phyloP scores from a whole-genome alignment of 2,797 vertebrate genomes.

The Poecile montanus region DNA sequence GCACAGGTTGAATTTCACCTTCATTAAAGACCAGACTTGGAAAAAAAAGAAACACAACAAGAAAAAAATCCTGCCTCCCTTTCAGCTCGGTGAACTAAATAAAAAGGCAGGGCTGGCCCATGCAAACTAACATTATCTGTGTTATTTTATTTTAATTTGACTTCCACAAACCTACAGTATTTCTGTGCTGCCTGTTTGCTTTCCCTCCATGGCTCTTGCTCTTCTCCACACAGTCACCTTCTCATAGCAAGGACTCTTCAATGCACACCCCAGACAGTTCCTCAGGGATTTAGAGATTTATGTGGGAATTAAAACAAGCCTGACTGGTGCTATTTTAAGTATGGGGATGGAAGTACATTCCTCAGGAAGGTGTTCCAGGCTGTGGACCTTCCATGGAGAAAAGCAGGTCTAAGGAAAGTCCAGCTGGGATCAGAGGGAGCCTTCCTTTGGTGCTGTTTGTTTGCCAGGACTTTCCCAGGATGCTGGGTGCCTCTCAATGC shows the following conservation, averaged over 20 bases:
- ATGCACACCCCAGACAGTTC: neutral
- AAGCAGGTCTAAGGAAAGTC: neutral
- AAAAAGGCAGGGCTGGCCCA: neutral
- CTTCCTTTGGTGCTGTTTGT: neutral
- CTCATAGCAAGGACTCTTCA: neutral
- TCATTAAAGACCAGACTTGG: neutral
- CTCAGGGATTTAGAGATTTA: neutral
- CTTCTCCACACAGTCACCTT: neutral
- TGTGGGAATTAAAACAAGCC: neutral
- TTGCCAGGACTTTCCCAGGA: neutral
- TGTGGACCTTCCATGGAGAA: neutral
- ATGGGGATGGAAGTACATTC: neutral
- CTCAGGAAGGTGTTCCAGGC: neutral
- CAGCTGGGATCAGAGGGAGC: neutral
- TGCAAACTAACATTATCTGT: neutral
- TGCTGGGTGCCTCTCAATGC: too few species aligned
- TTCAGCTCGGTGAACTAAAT: neutral
- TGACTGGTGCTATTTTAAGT: neutral
- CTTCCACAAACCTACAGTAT: neutral
- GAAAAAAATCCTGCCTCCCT: neutral
- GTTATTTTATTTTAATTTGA: neutral
- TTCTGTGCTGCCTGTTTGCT: neutral
- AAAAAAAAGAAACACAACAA: neutral
- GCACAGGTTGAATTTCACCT: neutral
- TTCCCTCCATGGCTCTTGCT: neutral